Base-by-base conservation (phyloP, 1,140 invertebrate genomes). In the Neotoxoptera formosana region DNA sequence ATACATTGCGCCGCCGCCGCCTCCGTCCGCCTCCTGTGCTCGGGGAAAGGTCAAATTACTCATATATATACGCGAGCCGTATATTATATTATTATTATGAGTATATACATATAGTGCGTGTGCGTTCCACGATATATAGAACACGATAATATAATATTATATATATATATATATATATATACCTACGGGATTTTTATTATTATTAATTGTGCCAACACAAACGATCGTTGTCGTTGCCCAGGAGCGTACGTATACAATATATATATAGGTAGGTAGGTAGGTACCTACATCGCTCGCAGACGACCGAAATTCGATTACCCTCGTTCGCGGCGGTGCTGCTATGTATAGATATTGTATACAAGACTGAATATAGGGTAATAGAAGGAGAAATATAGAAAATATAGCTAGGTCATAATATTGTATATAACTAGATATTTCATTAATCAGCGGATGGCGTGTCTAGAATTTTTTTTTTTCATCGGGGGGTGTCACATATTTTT, bases 231-330 rank as follows among this genome's bases (percentile, higher is more conserved):
- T 67, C 25, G 60, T 30, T 30, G 60, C 25, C 30, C 60, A n/a
- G 60, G 11, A 67, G 30, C 60, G 60, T 67, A 67, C 11, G 1
- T 11, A 67, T 41, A 67, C n/a, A n/a, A n/a, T n/a, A n/a, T n/a
- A n/a, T n/a, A n/a, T n/a, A n/a, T n/a, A n/a, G n/a, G n/a, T n/a
- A n/a, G n/a, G n/a, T n/a, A 25, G 0, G n/a, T 9, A 41, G 17
- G 20, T 45, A 34, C 21, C 36, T 41, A 47, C 21, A 41, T 14
- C 41, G 84, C 23, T 17, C 21, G 84, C 11, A 14, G 30, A 67
- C 41, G 41, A 47, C 84, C 41, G 84, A 86, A 47, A 86, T 86
- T 86, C 84, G 84, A 86, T 86, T 86, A 86, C 41, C 23, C 84
- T 47, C 84, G 41, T 86, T 86, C 21, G 23, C 81, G 8, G 41